phyloP scores from a whole-genome alignment of 2,113 vertebrate genomes.

The Rana temporaria region DNA sequence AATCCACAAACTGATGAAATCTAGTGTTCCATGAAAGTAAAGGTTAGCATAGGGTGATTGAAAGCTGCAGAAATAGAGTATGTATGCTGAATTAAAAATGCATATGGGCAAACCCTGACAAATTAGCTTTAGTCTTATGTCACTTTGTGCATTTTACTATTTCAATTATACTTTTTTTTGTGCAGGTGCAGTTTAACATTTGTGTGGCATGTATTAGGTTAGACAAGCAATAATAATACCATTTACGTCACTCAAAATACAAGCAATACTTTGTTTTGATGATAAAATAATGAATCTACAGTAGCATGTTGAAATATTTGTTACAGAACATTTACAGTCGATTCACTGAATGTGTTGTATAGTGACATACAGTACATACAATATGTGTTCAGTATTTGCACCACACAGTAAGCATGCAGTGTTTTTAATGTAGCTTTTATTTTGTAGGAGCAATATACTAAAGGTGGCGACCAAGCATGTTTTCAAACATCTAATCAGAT shows the following conservation, averaged over 20 bases:
- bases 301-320: not conserved
- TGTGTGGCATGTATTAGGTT: conserved; percentile 5
- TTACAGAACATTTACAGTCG: not conserved
- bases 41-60: conserved; percentile 78
- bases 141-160: conserved; percentile 43
- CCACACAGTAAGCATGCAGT: too few relatives aligned
- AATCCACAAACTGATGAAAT: conserved; percentile 83
- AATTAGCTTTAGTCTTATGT: conserved; percentile 57
- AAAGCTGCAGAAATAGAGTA: conserved; percentile 66
- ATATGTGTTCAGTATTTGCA: too few relatives aligned
- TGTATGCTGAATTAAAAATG: conserved; percentile 76
- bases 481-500: too few relatives aligned
- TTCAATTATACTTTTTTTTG: conserved; percentile 30
- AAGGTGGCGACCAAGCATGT: too few relatives aligned
- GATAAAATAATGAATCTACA: not conserved
- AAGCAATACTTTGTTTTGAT: not conserved
- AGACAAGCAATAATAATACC: conserved; percentile 17
- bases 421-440: too few relatives aligned
- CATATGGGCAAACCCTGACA: conserved; percentile 64
- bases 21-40: conserved; percentile 74
- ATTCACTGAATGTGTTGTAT: too few relatives aligned
- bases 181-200: conserved; percentile 48
- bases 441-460: too few relatives aligned
- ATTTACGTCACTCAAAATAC: conserved; percentile 28
- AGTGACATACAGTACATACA: too few relatives aligned